Conservation (phyloP, 2,888 invertebrate species). For the Epicampocera succincta region DNA sequence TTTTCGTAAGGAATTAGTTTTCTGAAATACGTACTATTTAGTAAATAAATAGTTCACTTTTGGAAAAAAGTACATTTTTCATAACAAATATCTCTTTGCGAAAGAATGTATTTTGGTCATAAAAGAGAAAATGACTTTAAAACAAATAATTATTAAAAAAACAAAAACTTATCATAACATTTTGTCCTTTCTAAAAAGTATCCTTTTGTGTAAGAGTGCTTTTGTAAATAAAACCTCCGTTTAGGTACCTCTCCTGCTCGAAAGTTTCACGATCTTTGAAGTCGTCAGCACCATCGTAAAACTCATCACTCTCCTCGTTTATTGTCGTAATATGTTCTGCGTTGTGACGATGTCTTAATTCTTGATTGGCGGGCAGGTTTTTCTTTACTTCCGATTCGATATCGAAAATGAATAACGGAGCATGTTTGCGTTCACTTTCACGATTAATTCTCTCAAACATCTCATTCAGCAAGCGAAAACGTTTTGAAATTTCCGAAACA, state of each 20-base stretch:
- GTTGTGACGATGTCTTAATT: conserved; percentile 66
- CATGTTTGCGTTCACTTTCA: conserved; percentile 76
- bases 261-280: conserved; percentile 27
- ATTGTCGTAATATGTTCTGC: neutral
- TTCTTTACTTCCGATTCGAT: conserved; percentile 75
- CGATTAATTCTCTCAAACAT: conserved; percentile 78
- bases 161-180: too few relatives aligned
- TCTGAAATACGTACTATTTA: too few relatives aligned
- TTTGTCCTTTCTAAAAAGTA: too few relatives aligned
- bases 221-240: too few relatives aligned
- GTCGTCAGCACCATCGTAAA: conserved; percentile 25
- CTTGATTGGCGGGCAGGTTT: conserved; percentile 40
- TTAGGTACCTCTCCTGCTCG: neutral
- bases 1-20: too few relatives aligned
- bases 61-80: too few relatives aligned
- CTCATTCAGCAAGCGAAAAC: conserved; percentile 78
- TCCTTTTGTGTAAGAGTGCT: too few relatives aligned
- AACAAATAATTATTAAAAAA: too few relatives aligned
- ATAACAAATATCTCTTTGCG: too few relatives aligned
- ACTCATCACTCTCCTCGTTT: conserved; percentile 24
- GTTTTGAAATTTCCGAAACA: conserved; percentile 78
- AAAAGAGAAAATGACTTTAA: too few relatives aligned
- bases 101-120: too few relatives aligned
- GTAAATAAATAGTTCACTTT: too few relatives aligned
- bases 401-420: conserved; percentile 77